Percentiles rank a stretch among this genome's conserved stretches.
phyloP scores from a whole-genome alignment of 2,888 invertebrate species.

The Linnaemya vulpina region DNA sequence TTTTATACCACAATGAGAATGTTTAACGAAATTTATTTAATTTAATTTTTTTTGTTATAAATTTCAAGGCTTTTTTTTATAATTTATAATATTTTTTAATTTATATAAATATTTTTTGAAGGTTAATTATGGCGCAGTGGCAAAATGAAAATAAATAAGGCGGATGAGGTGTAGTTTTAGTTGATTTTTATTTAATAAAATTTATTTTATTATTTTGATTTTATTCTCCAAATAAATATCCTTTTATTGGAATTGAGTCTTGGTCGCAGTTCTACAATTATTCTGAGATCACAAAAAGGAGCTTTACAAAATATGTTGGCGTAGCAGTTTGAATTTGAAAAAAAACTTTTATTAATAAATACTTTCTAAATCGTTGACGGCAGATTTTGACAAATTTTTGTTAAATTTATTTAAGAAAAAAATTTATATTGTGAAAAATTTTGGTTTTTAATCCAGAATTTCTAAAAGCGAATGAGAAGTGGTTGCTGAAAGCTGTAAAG shows the following conservation, averaged over 20 bases:
- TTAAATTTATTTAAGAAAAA: too few species aligned
- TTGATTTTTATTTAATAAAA: neutral
- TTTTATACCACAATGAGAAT: slow-evolving; percentile 61
- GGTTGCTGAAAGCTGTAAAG: too few species aligned
- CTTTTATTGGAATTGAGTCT: slow-evolving; percentile 2
- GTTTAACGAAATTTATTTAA: slow-evolving; percentile 43
- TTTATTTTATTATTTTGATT: neutral
- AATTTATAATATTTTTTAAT: slow-evolving; percentile 11
- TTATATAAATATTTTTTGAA: slow-evolving; percentile 18
- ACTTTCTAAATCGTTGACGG: too few species aligned
- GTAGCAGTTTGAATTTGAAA: neutral
- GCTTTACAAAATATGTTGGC: too few species aligned
- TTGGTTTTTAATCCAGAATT: too few species aligned
- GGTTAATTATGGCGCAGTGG: slow-evolving; percentile 33
- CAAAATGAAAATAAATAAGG: slow-evolving; percentile 70
- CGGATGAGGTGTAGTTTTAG: slow-evolving; percentile 44
- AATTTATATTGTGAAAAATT: too few species aligned
- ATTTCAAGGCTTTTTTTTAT: slow-evolving; percentile 25
- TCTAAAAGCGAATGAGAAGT: too few species aligned
- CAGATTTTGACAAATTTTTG: too few species aligned
- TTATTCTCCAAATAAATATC: neutral
- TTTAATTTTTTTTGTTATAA: neutral
- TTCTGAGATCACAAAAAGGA: neutral
- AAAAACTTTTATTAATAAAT: too few species aligned
- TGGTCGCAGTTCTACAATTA: neutral